Evolutionary conservation across 2,113 vertebrate species (phyloP).

Genomic region (Vidua macroura): DNA sequence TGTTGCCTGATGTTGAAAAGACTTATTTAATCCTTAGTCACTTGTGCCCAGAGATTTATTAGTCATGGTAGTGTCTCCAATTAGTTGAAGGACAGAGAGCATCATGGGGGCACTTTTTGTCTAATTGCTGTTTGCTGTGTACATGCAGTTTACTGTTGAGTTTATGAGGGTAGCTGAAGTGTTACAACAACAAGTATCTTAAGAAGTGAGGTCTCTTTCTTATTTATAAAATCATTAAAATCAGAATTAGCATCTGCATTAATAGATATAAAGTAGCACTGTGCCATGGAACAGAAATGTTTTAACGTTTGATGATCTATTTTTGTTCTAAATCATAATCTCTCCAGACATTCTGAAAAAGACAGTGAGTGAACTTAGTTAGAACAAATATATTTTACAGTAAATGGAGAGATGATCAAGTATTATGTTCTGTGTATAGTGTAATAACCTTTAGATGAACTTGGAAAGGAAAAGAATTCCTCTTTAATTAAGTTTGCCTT

Average conservation of each 20-base stretch:
- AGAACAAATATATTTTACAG: background rate
- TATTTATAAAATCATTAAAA: background rate
- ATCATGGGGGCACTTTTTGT: background rate
- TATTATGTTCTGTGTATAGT: background rate
- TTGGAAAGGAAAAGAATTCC: background rate
- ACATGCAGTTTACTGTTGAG: background rate
- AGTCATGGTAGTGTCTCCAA: conserved; percentile 24
- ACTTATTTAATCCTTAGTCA: background rate
- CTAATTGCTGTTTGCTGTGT: background rate
- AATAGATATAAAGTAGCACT: background rate
- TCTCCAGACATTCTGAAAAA: background rate
- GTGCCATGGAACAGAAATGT: background rate
- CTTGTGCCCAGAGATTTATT: conserved; percentile 33
- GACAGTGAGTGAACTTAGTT: background rate
- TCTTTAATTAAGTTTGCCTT: conserved; percentile 26
- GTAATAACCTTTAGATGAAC: background rate
- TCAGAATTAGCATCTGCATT: background rate
- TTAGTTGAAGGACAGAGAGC: conserved; percentile 27
- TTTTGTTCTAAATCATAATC: background rate
- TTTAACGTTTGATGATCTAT: background rate
- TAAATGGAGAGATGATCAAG: background rate
- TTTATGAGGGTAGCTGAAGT: background rate
- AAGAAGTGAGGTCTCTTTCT: background rate
- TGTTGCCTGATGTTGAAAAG: background rate
- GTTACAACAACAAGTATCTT: background rate